Base-by-base conservation (phyloP, 2,113 vertebrate genomes). In the Ailurus styani region DNA sequence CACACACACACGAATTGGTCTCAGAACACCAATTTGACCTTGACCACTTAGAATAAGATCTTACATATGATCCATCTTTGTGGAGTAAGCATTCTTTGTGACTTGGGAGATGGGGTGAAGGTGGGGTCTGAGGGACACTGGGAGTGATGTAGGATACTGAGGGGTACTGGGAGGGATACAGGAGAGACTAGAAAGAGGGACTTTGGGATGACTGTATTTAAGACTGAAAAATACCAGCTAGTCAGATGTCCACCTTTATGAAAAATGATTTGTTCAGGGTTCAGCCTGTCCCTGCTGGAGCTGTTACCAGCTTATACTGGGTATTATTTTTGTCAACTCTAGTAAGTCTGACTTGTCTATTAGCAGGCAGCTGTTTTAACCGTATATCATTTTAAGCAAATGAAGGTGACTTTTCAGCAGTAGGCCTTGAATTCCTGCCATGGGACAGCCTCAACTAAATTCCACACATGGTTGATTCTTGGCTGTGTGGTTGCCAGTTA, bases 311-410 rank as follows among this genome's bases (percentile, higher is more conserved):
- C 54, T 27, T 47, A 2, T 37, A 42, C 25, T 15, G 34, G 42
- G 5, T 10, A 1, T 55, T 88, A 18, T 66, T 64, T 82, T 29
- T 23, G 21, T 57, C 14, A 64, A 2, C 27, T 40, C 3, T 37
- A 47, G 31, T 73, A 7, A 75, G 37, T 25, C 14, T 11, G 1
- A 55, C 40, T 52, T 66, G 40, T 55, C 34, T 45, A 7, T 68
- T 62, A 29, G 42, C 31, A 25, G 27, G 72, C 13, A 7, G 40
- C 42, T 62, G 0, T 82, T 84, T 91, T 66, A 52, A 31, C 45
- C 68, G 7, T 88, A 6, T 52, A 13, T 34, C 62, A 75, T 91
- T 91, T 57, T 81, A 60, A 57, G 66, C 45, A 62, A 94, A 66
- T 81, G 21, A 77, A 93, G 14, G 37, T 25, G 29, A 37, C 21